Percentiles rank a stretch among this genome's conserved stretches.
These are phyloP conservation scores for Rostratula benghalensis DNA, from an alignment of 2,113 vertebrate species.

Conservation along the genomic window DNA sequence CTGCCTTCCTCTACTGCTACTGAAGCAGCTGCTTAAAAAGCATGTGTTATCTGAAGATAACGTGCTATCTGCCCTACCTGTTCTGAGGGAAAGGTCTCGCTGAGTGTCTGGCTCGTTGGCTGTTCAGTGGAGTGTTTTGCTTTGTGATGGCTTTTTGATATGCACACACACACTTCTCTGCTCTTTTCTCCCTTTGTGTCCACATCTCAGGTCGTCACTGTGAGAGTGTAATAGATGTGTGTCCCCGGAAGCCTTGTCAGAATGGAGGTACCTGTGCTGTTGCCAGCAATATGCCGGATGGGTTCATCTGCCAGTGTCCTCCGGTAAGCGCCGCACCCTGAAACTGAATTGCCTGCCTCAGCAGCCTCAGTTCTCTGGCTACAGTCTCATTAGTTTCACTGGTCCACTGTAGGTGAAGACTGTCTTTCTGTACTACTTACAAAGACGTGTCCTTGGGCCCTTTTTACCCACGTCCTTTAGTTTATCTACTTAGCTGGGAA, in stretches of 20 bases:
- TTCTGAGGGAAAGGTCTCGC: not conserved
- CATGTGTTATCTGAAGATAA: not conserved
- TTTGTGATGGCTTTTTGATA: not conserved
- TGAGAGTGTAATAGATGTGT: slow-evolving; percentile 89
- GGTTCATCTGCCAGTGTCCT: slow-evolving; percentile 87
- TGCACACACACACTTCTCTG: not conserved
- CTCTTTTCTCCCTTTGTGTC: not conserved
- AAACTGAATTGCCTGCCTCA: not conserved
- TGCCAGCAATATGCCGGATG: slow-evolving; percentile 85
- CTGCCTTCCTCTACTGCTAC: not conserved
- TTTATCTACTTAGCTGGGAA: not conserved
- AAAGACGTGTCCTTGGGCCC: not conserved
- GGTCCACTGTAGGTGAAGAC: not conserved
- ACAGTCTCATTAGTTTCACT: not conserved
- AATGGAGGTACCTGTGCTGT: slow-evolving; percentile 85
- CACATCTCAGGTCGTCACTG: slow-evolving; percentile 84
- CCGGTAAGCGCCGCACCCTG: slow-evolving; percentile 71
- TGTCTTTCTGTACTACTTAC: not conserved
- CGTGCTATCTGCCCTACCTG: not conserved
- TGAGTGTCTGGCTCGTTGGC: accelerated
- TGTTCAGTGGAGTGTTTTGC: not conserved
- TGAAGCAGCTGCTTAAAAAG: not conserved
- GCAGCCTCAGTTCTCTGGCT: not conserved
- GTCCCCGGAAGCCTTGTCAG: slow-evolving; percentile 85
- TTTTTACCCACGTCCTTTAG: not conserved